Evolutionary conservation across 37 sponge, comb jelly and placozoan genomes (phyloP).

Genomic region (Beroe ovata): DNA sequence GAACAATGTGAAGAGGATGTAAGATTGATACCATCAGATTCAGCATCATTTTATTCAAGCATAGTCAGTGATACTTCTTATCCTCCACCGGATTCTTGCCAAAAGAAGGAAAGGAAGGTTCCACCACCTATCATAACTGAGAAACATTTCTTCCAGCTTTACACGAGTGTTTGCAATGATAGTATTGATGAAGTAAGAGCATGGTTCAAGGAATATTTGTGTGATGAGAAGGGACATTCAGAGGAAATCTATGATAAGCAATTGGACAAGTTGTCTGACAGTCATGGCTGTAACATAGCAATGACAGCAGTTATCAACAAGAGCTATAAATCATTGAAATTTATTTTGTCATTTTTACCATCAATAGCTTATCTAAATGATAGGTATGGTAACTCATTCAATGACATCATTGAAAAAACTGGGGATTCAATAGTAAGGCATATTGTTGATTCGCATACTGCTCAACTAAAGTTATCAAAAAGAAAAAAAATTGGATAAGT

Average conservation of each 20-base stretch:
- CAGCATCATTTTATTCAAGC: background rate
- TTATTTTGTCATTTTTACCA: background rate
- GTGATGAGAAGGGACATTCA: background rate
- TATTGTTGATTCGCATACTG: background rate
- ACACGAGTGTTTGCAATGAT: slow-evolving; percentile 29
- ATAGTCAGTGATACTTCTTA: background rate
- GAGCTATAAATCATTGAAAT: slow-evolving; percentile 35
- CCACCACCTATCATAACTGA: background rate
- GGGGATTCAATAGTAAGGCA: background rate
- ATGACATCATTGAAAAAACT: background rate
- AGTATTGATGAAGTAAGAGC: background rate
- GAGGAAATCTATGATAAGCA: background rate
- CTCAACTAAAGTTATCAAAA: too few relatives aligned
- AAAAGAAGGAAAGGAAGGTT: too few relatives aligned
- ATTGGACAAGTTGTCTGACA: background rate
- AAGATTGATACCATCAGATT: background rate
- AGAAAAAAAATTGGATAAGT: too few relatives aligned
- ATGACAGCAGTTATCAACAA: slow-evolving; percentile 23
- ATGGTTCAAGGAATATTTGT: background rate
- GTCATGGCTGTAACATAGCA: slow-evolving; percentile 9
- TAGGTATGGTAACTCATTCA: slow-evolving; percentile 1
- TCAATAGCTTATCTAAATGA: background rate
- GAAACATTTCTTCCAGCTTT: background rate
- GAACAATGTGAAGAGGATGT: background rate
- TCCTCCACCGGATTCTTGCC: too few relatives aligned